Conservation (phyloP, 2,888 invertebrate species). For the Macrophya alboannulata region DNA sequence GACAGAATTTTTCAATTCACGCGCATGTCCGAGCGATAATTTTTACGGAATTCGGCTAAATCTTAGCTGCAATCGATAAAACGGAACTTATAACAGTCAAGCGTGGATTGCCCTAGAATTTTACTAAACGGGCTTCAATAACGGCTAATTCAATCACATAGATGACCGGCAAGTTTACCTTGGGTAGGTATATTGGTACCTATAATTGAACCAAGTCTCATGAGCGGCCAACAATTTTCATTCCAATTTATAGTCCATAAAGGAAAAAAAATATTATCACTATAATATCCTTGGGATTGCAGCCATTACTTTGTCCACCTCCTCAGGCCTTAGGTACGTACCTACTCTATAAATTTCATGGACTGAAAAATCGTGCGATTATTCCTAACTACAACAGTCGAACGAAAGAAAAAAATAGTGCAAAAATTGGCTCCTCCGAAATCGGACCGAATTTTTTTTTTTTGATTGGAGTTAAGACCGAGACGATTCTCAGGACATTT, state of each 20-base stretch:
- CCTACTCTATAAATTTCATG: too few relatives aligned
- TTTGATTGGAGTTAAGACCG: too few relatives aligned
- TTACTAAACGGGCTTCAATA: conserved; percentile 14
- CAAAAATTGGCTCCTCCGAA: too few relatives aligned
- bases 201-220: not conserved
- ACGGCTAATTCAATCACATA: conserved; percentile 14
- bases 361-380: too few relatives aligned
- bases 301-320: not conserved
- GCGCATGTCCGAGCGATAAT: not conserved
- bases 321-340: not conserved
- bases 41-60: not conserved
- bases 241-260: not conserved
- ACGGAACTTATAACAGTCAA: not conserved
- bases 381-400: too few relatives aligned
- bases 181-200: conserved; percentile 8
- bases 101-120: conserved; percentile 25
- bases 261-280: not conserved
- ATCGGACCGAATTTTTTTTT: too few relatives aligned
- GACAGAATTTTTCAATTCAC: not conserved
- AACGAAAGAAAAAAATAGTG: too few relatives aligned
- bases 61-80: not conserved
- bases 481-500: too few relatives aligned
- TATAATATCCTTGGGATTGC: not conserved
- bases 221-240: not conserved
- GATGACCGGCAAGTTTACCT: not conserved